Evolutionary conservation across 1,140 invertebrate genomes (phyloP).

Genomic region (Drosophila obscura): DNA sequence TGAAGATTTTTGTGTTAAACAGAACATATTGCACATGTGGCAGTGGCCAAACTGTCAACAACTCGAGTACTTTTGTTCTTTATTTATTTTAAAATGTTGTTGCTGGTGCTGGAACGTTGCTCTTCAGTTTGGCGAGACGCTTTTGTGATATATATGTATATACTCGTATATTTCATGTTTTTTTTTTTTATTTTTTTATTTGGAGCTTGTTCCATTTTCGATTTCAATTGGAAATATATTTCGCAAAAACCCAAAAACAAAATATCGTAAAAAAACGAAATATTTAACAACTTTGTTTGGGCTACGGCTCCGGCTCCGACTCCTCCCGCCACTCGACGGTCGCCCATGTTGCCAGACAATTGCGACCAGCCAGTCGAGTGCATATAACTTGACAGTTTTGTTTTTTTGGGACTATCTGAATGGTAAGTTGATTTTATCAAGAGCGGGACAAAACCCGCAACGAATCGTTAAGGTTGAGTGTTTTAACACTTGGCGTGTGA

Average conservation of each 20-base stretch:
- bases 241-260: conserved; percentile 21
- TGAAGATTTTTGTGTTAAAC: no score
- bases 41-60: neutral
- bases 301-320: neutral
- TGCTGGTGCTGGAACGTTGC: neutral
- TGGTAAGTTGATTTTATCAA: conserved; percentile 13
- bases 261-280: conserved; percentile 23
- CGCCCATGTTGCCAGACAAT: conserved; percentile 7
- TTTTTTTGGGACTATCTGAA: conserved; percentile 1
- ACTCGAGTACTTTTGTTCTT: neutral
- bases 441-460: neutral
- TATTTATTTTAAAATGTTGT: conserved; percentile 6
- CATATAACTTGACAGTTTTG: conserved; percentile 8
- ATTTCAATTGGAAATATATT: conserved; percentile 23
- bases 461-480: conserved; percentile 2
- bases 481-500: conserved; percentile 1
- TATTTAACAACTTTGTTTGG: conserved; percentile 42
- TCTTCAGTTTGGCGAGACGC: neutral
- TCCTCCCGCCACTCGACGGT: conserved; percentile 3
- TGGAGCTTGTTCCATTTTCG: conserved; percentile 26
- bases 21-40: neutral
- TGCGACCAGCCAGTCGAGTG: conserved; percentile 25
- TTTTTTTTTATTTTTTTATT: conserved; percentile 12
- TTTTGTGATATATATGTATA: neutral
- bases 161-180: neutral